Percentiles rank a stretch among this genome's conserved stretches.
Evolutionary conservation across 2,888 invertebrate genomes (phyloP).

Genomic region (Dicycla oo): DNA sequence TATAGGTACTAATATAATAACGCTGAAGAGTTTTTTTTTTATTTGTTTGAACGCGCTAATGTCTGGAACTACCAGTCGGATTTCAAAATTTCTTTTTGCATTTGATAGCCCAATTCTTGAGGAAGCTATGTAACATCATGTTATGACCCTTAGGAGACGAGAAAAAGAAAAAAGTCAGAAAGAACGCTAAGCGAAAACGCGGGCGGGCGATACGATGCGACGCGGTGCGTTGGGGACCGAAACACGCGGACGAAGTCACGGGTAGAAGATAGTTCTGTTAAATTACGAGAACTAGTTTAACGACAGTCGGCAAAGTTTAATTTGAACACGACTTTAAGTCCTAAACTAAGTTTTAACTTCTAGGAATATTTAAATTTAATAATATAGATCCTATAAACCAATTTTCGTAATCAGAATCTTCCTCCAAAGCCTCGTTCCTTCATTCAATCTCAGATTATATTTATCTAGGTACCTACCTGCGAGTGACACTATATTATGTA

Average conservation of each 20-base stretch:
- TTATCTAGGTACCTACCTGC: background rate
- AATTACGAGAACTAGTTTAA: background rate
- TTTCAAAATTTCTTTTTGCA: too few relatives aligned
- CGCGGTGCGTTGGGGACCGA: too few relatives aligned
- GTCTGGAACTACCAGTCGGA: too few relatives aligned
- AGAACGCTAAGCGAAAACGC: background rate
- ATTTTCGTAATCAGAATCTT: conserved; percentile 11
- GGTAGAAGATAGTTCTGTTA: background rate
- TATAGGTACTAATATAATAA: background rate
- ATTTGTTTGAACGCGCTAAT: too few relatives aligned
- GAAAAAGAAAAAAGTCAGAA: background rate
- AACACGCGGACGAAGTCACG: background rate
- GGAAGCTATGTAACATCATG: background rate
- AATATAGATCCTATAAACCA: background rate
- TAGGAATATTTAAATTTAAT: conserved; percentile 4
- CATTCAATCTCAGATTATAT: background rate
- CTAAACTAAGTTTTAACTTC: background rate
- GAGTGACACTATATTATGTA: too few relatives aligned
- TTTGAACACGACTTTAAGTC: background rate
- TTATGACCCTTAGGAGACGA: background rate
- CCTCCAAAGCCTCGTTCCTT: background rate
- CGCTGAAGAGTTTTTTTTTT: too few relatives aligned
- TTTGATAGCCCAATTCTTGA: background rate
- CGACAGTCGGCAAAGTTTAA: conserved; percentile 3
- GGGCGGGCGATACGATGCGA: background rate